Evolutionary conservation across 1,140 invertebrate species (phyloP), one percentile per base, ranked within the genome.

Genomic region (Atta cephalotes): DNA sequence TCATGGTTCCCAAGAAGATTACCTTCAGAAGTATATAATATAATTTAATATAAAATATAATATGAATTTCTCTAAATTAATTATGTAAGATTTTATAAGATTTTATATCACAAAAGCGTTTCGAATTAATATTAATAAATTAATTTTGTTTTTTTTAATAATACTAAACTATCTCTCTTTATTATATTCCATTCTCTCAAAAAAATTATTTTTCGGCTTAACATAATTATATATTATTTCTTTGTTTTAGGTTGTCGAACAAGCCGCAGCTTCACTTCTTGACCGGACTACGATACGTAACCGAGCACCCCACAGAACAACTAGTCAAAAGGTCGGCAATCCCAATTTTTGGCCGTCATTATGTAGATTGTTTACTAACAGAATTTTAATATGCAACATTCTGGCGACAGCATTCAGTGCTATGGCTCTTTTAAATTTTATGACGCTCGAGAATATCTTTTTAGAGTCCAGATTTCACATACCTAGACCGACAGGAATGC

Each of bases 381-480:
- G 95, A 89, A 95, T 97, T 85, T 91, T 97, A 0, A 94, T 97
- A 71, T 94, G 96, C 49, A 97, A 97, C 88, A 94, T 96, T 58
- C 49, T 96, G 2, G 95, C 96, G 12, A 93, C 95, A 10, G 94
- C 96, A 63, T 96, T 97, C 78, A 96, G 96, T 86, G 93, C 96
- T 81, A 96, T 95, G 78, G 96, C 96, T 1, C 66, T 96, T 10
- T 84, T 96, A 2, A 97, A 97, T 92, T 97, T 96, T 78, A 88
- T 93, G 2, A 88, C 93, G 10, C 95, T 96, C 76, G 96, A 97
- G 93, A 95, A 96, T 85, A 93, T 95, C 28, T 96, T 96, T 87
- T 93, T 96, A 78, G 96, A 97, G 90, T 95, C 96, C 1, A 95
- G 95, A 87, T 96, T 96, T 94, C 96, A 96, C 76, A 93, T 96